Evolutionary conservation across 2,113 vertebrate species (phyloP).

Genomic region (Eulemur rufifrons): DNA sequence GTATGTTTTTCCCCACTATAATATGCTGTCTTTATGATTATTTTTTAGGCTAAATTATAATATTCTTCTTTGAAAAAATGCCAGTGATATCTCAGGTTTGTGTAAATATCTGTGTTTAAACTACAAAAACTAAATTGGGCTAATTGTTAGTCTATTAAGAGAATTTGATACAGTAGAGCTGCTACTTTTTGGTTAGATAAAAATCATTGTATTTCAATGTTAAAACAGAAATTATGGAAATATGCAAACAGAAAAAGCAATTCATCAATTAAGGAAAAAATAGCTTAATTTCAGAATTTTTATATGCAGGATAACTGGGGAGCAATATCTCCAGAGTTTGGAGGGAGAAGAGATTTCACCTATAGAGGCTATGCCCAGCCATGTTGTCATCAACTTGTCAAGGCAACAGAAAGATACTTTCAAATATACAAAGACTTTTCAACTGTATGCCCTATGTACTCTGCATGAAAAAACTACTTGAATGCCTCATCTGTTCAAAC

Average conservation of each 20-base stretch:
- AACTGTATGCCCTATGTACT: background rate
- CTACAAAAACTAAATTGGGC: background rate
- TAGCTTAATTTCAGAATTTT: background rate
- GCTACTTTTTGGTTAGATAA: background rate
- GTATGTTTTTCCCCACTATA: background rate
- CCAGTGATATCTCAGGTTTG: background rate
- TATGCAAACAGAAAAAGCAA: background rate
- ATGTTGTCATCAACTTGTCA: background rate
- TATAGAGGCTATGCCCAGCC: background rate
- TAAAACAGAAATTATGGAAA: background rate
- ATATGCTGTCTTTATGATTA: background rate
- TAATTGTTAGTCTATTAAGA: background rate
- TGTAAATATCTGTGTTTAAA: background rate
- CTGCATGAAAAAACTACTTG: background rate
- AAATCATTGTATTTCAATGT: background rate
- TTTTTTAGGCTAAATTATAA: background rate
- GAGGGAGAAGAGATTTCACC: background rate
- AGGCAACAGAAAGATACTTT: background rate
- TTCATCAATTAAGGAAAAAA: background rate
- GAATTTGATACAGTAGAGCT: background rate
- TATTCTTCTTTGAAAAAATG: background rate
- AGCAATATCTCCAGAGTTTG: slow-evolving; percentile 2
- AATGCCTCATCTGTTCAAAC: background rate
- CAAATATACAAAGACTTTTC: background rate
- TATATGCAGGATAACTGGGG: background rate